phyloP scores from a whole-genome alignment of 1,140 invertebrate genomes.

The Aphis gossypii region DNA sequence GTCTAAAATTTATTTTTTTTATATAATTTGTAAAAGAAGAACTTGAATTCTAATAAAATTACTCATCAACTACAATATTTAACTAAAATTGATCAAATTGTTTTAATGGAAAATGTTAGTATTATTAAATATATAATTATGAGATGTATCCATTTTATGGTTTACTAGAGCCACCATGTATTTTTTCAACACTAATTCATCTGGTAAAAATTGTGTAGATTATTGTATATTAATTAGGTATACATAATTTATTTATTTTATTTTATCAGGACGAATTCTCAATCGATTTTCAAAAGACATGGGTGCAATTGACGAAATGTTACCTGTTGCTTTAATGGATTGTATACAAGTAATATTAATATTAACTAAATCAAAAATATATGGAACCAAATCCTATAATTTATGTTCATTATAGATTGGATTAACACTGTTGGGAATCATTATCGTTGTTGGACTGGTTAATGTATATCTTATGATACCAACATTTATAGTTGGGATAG shows the following conservation, averaged over 20 bases:
- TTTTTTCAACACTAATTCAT: slow-evolving; percentile 89
- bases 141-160: not conserved
- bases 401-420: slow-evolving; percentile 66
- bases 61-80: slow-evolving; percentile 88
- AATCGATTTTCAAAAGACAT: slow-evolving; percentile 89
- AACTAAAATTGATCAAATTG: slow-evolving; percentile 75
- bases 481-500: slow-evolving; percentile 66
- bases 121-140: not conserved
- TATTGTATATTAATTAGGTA: too few relatives aligned
- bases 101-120: slow-evolving; percentile 78
- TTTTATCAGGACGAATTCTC: slow-evolving; percentile 73
- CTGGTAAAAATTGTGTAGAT: slow-evolving; percentile 62
- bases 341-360: slow-evolving; percentile 69
- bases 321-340: slow-evolving; percentile 80
- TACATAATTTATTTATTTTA: not conserved
- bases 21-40: slow-evolving; percentile 68
- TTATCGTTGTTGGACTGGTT: slow-evolving; percentile 70
- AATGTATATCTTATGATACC: slow-evolving; percentile 70
- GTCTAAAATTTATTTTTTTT: slow-evolving; percentile 23
- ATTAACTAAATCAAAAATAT: not conserved
- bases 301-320: slow-evolving; percentile 81
- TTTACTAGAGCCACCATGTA: slow-evolving; percentile 82
- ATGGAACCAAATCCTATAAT: not conserved
- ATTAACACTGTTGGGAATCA: slow-evolving; percentile 72
- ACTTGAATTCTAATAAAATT: slow-evolving; percentile 74